phyloP scores from a whole-genome alignment of 2,113 vertebrate genomes.

The Elachura formosa region DNA sequence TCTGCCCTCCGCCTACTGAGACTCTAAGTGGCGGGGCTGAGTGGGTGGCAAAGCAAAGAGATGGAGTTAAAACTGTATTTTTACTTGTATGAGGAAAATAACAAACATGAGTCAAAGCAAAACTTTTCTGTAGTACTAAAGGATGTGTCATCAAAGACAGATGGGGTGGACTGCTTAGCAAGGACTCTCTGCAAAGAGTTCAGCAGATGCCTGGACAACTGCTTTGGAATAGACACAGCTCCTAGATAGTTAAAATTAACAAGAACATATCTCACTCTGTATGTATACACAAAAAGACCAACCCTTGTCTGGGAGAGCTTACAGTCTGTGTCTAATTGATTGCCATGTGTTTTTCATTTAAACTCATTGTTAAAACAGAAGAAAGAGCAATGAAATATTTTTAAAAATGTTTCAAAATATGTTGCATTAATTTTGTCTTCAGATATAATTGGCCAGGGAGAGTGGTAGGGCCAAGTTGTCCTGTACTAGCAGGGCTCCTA shows the following conservation, averaged over 20 bases:
- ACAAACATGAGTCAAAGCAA: background rate
- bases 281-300: background rate
- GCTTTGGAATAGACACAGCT: background rate
- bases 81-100: background rate
- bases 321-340: background rate
- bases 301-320: background rate
- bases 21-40: background rate
- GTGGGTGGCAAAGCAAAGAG: background rate
- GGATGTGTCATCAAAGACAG: background rate
- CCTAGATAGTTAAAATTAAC: background rate
- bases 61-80: background rate
- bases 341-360: background rate
- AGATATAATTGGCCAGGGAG: background rate
- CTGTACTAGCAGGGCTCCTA: background rate
- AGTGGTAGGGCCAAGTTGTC: background rate
- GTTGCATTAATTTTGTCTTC: background rate
- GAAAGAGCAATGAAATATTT: background rate
- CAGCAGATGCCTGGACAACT: background rate
- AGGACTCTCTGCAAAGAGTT: background rate
- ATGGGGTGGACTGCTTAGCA: background rate
- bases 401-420: background rate
- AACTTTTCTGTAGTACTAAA: background rate
- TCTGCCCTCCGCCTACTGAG: background rate
- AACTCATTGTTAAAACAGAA: background rate
- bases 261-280: background rate